phyloP scores from a whole-genome alignment of 2,888 invertebrate genomes.

The Agelastica alni region DNA sequence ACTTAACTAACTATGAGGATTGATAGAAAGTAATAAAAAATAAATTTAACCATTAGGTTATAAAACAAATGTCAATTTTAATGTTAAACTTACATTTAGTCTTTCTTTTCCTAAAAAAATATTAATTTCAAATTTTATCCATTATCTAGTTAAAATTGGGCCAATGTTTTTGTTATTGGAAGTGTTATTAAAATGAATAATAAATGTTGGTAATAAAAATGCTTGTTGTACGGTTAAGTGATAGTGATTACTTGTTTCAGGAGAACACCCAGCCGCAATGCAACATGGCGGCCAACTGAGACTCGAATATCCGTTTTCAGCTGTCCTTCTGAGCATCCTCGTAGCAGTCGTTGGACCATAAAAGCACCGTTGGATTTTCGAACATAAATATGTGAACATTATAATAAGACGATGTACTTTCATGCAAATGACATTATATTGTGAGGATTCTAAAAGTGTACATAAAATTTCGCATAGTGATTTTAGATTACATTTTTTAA shows the following conservation, averaged over 20 bases:
- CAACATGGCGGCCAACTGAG: slow-evolving; percentile 76
- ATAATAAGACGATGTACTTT: slow-evolving; percentile 5
- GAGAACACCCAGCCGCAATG: slow-evolving; percentile 86
- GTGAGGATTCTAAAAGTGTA: slow-evolving; percentile 19
- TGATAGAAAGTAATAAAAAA: no score
- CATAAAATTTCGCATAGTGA: slow-evolving; percentile 17
- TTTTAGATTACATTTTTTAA: slow-evolving; percentile 14
- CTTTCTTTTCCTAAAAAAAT: no score
- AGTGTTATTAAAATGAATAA: no score
- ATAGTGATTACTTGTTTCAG: slow-evolving; percentile 58
- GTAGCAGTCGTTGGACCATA: slow-evolving; percentile 64
- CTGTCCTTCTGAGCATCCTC: slow-evolving; percentile 71
- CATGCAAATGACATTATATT: slow-evolving; percentile 24
- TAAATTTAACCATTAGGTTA: no score
- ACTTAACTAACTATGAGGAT: no score
- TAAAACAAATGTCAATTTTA: no score
- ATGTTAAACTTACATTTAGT: no score
- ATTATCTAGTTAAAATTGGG: no score
- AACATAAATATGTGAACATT: slow-evolving; percentile 2
- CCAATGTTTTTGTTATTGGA: no score
- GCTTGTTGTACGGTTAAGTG: neutral
- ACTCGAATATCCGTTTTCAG: slow-evolving; percentile 72
- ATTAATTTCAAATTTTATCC: no score
- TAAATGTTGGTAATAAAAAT: no score
- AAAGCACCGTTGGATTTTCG: slow-evolving; percentile 23